phyloP scores from a whole-genome alignment of 2,888 invertebrate species.

The Patella ulyssiponensis region DNA sequence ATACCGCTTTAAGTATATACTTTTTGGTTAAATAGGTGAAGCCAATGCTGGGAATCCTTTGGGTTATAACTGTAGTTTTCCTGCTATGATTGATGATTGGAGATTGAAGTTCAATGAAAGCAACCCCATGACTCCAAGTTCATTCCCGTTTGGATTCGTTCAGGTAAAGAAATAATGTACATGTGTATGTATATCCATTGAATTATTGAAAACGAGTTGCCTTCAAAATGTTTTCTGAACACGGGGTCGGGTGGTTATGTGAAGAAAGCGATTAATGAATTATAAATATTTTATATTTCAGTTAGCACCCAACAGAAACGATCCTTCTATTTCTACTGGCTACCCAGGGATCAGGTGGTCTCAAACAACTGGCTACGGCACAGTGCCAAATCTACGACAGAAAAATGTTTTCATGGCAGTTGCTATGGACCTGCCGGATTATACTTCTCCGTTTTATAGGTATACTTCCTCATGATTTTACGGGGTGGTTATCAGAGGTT shows the following conservation, averaged over 20 bases:
- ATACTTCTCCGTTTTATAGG: background rate
- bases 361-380: background rate
- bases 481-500: too few species aligned
- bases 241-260: too few species aligned
- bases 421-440: background rate
- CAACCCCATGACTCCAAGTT: too few species aligned
- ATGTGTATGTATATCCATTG: too few species aligned
- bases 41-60: slow-evolving; percentile 10
- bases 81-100: slow-evolving; percentile 23
- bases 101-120: slow-evolving; percentile 13
- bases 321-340: background rate
- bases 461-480: background rate
- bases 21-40: slow-evolving; percentile 8
- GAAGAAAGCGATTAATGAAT: too few species aligned
- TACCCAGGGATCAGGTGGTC: background rate
- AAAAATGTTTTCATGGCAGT: slow-evolving; percentile 5
- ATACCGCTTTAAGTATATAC: too few species aligned
- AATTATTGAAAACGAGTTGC: too few species aligned
- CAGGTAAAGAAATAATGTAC: slow-evolving; percentile 12
- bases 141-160: background rate
- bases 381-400: background rate
- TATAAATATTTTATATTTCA: background rate
- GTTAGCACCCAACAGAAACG: background rate
- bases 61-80: slow-evolving; percentile 19
- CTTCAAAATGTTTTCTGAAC: too few species aligned